These are phyloP conservation scores for Eupithecia tripunctaria DNA, from an alignment of 2,888 invertebrate species.

Conservation along the genomic window DNA sequence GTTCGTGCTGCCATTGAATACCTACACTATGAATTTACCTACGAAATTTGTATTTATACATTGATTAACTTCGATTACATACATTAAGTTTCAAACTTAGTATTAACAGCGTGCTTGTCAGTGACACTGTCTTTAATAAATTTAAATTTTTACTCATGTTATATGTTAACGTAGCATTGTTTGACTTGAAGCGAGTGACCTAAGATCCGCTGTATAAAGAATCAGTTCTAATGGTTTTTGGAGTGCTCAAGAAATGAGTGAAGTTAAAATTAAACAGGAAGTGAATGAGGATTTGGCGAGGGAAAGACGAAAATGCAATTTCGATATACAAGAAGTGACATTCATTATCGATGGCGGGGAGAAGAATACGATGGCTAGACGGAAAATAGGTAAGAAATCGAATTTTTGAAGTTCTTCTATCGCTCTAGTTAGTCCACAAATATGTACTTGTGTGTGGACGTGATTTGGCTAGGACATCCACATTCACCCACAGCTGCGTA, in stretches of 20 bases:
- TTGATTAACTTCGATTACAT: neutral
- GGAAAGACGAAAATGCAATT: constrained; percentile 89
- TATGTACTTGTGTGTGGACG: too few relatives aligned
- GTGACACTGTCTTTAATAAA: neutral
- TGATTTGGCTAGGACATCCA: too few relatives aligned
- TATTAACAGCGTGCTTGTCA: neutral
- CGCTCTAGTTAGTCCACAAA: too few relatives aligned
- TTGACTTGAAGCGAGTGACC: neutral
- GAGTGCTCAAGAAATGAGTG: constrained; percentile 44
- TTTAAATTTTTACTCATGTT: neutral
- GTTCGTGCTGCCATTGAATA: neutral
- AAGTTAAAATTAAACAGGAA: constrained; percentile 42
- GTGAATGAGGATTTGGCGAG: constrained; percentile 87
- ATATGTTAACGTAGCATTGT: neutral
- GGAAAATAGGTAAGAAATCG: constrained; percentile 64
- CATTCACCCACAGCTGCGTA: too few relatives aligned
- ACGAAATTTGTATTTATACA: neutral
- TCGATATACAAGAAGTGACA: constrained; percentile 89
- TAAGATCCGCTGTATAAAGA: neutral
- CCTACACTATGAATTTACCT: neutral
- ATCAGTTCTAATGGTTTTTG: neutral
- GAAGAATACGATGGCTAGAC: constrained; percentile 87
- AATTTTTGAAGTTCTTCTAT: neutral
- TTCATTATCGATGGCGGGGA: constrained; percentile 90
- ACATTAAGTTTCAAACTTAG: neutral